A percentile compares a stretch with the other conserved stretches of the same genome.
Evolutionary conservation across 1,140 invertebrate species (phyloP).

Genomic region (Pogonomyrmex barbatus): DNA sequence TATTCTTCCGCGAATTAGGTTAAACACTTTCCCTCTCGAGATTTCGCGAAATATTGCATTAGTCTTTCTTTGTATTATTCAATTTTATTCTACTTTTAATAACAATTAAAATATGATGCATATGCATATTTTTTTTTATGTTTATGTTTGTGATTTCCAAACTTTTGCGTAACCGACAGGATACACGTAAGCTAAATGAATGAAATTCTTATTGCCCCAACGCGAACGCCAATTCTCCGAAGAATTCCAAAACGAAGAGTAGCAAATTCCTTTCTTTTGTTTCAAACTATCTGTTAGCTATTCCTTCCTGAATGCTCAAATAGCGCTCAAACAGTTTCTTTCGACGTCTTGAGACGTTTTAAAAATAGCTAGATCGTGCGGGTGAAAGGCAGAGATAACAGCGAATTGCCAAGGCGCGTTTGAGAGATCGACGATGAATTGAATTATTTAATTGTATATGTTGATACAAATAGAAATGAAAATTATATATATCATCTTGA

Average conservation of each 20-base stretch:
- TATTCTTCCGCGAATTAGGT: neutral
- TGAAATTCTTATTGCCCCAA: neutral
- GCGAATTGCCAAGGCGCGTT: neutral
- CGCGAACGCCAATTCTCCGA: slow-evolving; percentile 33
- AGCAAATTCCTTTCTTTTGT: slow-evolving; percentile 45
- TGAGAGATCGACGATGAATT: slow-evolving; percentile 7
- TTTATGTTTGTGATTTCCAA: neutral
- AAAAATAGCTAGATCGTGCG: slow-evolving; percentile 57
- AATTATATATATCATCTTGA: slow-evolving; percentile 5
- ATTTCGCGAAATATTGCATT: neutral
- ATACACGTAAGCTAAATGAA: neutral
- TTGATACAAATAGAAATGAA: neutral
- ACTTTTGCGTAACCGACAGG: neutral
- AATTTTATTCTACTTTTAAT: neutral
- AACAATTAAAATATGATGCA: neutral
- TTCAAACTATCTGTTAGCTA: neutral
- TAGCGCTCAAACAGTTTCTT: slow-evolving; percentile 57
- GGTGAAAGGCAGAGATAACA: slow-evolving; percentile 21
- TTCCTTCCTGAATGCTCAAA: slow-evolving; percentile 49
- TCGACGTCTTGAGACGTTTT: slow-evolving; percentile 1
- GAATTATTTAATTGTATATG: neutral
- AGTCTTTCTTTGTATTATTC: neutral
- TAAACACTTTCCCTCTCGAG: neutral
- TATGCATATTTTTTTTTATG: neutral
- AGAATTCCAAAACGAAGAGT: slow-evolving; percentile 54